Evolutionary conservation across 2,797 vertebrate species (phyloP), one percentile per base, ranked within the genome.

Genomic region (Rhynchotus rufescens): DNA sequence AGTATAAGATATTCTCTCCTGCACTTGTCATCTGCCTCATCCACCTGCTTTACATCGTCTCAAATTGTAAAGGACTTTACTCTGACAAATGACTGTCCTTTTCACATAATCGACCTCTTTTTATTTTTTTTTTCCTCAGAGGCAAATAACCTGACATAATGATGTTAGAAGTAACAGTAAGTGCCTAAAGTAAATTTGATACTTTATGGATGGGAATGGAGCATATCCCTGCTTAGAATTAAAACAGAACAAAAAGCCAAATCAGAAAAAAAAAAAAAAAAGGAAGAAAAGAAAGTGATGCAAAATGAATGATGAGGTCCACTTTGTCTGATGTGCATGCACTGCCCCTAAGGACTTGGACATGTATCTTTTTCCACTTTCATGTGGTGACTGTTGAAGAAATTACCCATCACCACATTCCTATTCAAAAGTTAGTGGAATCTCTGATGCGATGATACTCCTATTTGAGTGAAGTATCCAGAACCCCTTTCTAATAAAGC

Each of bases 281-380:
- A 3, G 10, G 64, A 71, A 17, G 12, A 34, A 54, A 28, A 80
- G 23, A 60, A 74, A 66, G 9, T 26, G 22, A 51, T 23, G 8
- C 14, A 28, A 69, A 69, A 74, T 30, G 6, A 30, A 2, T 66
- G n/a, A 42, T 56, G 22, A 45, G 13, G 4, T 60, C 74, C 3
- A 3, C n/a, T 60, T 80, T 45, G 13, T 69, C 34, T 68, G 45
- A 28, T 0, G 0, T 66, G 15, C 4, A 12, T 1, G 0, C 59
- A 28, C 15, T 10, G 28, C 17, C 52, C 17, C 8, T 25, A 68
- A 84, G 16, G 34, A 44, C 10, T 28, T 51, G 61, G 25, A 69
- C 8, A 8, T 45, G 13, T 54, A 44, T 77, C 21, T 51, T 64
- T 56, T 73, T 69, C 51, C n/a, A 45, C 15, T 19, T 12, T 47